Percentiles rank a stretch among this genome's conserved stretches.
These are phyloP conservation scores for Calidris pugnax DNA, from an alignment of 2,113 vertebrate species.

Conservation along the genomic window DNA sequence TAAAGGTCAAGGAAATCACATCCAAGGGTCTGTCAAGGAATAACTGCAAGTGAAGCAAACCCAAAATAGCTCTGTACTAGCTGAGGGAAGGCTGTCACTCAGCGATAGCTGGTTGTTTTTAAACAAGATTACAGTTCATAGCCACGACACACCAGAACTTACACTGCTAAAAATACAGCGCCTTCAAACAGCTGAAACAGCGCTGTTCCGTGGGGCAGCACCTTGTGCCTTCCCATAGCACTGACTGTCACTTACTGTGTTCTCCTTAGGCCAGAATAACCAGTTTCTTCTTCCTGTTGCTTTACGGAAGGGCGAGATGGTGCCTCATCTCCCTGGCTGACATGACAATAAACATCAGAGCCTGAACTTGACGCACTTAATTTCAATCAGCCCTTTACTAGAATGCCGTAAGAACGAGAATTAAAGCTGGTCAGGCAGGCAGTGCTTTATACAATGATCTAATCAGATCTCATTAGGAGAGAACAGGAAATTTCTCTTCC, in stretches of 20 bases:
- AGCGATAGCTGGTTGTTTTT: not conserved
- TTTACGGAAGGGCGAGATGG: not conserved
- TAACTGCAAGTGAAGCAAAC: constrained; percentile 27
- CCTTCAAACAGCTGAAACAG: not conserved
- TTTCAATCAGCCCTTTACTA: constrained; percentile 5
- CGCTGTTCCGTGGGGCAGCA: not conserved
- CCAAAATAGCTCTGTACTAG: not conserved
- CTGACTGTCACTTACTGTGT: not conserved
- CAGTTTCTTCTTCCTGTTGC: not conserved
- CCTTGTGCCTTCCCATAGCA: not conserved
- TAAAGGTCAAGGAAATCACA: not conserved
- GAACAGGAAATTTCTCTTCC: constrained; percentile 39
- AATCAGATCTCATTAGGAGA: constrained; percentile 40
- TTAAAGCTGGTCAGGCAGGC: constrained; percentile 33
- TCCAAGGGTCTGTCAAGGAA: constrained; percentile 26
- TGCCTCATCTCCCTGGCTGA: not conserved
- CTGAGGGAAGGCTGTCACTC: not conserved
- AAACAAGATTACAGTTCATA: not conserved
- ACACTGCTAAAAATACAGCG: not conserved
- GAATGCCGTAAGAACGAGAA: not conserved
- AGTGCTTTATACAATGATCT: constrained; percentile 2
- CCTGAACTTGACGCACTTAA: not conserved
- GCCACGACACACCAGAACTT: not conserved
- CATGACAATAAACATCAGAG: not conserved
- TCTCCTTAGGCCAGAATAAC: not conserved